These are phyloP conservation scores for Drosophila kanapiae DNA, from an alignment of 1,140 invertebrate genomes.

Conservation along the genomic window DNA sequence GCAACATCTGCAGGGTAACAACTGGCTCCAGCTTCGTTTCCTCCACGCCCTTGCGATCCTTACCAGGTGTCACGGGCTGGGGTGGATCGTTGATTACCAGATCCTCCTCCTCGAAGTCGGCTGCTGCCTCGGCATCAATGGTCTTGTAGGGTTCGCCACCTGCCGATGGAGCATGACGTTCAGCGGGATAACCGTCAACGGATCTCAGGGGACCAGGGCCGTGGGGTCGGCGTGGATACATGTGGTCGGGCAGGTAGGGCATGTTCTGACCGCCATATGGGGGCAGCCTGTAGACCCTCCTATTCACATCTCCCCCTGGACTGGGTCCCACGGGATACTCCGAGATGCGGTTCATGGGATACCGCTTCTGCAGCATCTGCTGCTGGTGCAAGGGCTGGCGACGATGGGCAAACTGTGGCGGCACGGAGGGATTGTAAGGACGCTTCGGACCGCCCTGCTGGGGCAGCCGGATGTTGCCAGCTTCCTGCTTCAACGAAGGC, in stretches of 20 bases:
- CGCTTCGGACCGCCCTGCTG: slow-evolving; percentile 71
- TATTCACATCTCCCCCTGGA: slow-evolving; percentile 57
- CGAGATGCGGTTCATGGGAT: slow-evolving; percentile 73
- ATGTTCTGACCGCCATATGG: slow-evolving; percentile 57
- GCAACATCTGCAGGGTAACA: slow-evolving; percentile 89
- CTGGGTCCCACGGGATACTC: slow-evolving; percentile 55
- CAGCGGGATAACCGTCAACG: slow-evolving; percentile 59
- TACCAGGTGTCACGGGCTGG: slow-evolving; percentile 64
- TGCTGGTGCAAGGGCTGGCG: slow-evolving; percentile 56
- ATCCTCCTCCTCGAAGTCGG: slow-evolving; percentile 81
- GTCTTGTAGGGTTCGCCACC: slow-evolving; percentile 53
- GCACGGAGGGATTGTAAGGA: slow-evolving; percentile 57
- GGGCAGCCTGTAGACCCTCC: slow-evolving; percentile 74
- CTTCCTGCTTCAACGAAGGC: slow-evolving; percentile 73
- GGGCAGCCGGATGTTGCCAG: slow-evolving; percentile 81
- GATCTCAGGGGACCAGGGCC: slow-evolving; percentile 41
- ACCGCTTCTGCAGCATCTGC: slow-evolving; percentile 55
- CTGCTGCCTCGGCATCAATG: slow-evolving; percentile 57
- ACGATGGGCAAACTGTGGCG: slow-evolving; percentile 82
- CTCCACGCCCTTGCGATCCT: slow-evolving; percentile 50
- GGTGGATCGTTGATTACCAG: slow-evolving; percentile 81
- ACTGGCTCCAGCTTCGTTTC: slow-evolving; percentile 84
- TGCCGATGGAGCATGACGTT: slow-evolving; percentile 66
- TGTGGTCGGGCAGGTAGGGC: slow-evolving; percentile 63
- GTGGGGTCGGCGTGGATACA: slow-evolving; percentile 60